Evolutionary conservation across 2,797 vertebrate genomes (phyloP).

Genomic region (Morelia viridis): DNA sequence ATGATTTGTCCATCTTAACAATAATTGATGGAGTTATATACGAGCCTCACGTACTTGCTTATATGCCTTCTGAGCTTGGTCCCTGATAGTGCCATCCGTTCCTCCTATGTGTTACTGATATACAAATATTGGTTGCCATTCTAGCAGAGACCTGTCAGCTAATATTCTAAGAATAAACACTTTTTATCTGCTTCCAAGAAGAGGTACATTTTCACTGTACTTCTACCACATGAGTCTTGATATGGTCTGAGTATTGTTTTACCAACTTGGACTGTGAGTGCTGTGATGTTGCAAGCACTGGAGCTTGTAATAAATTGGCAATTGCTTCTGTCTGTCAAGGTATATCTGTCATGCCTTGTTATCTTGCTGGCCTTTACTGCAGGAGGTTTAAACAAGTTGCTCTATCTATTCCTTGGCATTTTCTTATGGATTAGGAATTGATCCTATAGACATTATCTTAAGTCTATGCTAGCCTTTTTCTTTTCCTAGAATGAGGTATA

Average conservation of each 20-base stretch:
- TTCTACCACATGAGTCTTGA: background rate
- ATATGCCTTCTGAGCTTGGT: background rate
- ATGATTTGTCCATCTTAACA: background rate
- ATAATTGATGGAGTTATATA: background rate
- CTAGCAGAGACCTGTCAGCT: background rate
- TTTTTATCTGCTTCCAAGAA: background rate
- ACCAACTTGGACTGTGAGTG: background rate
- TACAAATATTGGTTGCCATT: background rate
- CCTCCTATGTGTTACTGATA: background rate
- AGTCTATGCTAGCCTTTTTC: background rate
- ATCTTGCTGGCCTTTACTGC: background rate
- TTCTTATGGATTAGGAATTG: slow-evolving; percentile 5
- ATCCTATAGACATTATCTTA: background rate
- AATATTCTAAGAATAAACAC: background rate
- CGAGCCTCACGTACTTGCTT: background rate
- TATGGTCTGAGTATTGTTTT: background rate
- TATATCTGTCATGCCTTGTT: slow-evolving; percentile 7
- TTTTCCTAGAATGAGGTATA: background rate
- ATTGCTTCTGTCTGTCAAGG: background rate
- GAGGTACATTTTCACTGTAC: background rate
- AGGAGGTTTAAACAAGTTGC: background rate
- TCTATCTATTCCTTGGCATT: background rate
- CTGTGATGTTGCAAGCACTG: background rate
- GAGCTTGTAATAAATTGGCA: slow-evolving; percentile 2
- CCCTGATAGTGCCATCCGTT: background rate